Evolutionary conservation across 2,797 vertebrate species (phyloP), one percentile per base, ranked within the genome.

Genomic region (Rhinella marina): DNA sequence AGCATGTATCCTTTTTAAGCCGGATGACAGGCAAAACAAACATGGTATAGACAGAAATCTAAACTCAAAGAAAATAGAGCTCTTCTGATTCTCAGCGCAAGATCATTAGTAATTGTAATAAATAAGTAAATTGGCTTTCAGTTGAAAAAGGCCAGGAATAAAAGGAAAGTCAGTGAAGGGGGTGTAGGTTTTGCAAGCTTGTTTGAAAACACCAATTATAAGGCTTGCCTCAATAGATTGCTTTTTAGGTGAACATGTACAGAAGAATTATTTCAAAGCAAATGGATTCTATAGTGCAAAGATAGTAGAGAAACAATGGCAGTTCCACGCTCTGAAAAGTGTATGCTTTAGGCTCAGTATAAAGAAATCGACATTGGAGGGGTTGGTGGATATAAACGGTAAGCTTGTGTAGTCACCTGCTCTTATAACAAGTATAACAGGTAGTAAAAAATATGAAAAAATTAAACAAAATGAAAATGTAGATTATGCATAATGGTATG

Each of bases 101-200:
- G 84, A 86, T 84, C 81, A 84, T 86, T 88, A 78, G 52, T 82
- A 72, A 82, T 85, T 88, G 84, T 77, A 82, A 82, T 61, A 86
- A 61, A 86, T 68, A 70, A 62, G 21, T 81, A 86, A 66, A 85
- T 82, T 86, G 82, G 48, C 79, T 86, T 89, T 89, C 77, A 82
- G 59, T 59, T 82, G 84, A 57, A 86, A 82, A 72, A 27, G n/a
- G 59, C n/a, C 73, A 83, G 61, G 79, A 86, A 75, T 89, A 62
- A 86, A 86, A 72, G 70, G 81, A 70, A 54, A 82, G 52, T 56
- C 29, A 62, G 23, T 59, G 9, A 7, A 9, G 64, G 27, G 48
- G 21, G 52, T 16, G 17, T 23, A 76, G 11, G 48, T 17, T 54
- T 32, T 76, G 50, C 17, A 64, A 32, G 23, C 81, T 41, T 72